Conservation (phyloP, 2,888 invertebrate genomes). For the Anagyrus pseudococci region DNA sequence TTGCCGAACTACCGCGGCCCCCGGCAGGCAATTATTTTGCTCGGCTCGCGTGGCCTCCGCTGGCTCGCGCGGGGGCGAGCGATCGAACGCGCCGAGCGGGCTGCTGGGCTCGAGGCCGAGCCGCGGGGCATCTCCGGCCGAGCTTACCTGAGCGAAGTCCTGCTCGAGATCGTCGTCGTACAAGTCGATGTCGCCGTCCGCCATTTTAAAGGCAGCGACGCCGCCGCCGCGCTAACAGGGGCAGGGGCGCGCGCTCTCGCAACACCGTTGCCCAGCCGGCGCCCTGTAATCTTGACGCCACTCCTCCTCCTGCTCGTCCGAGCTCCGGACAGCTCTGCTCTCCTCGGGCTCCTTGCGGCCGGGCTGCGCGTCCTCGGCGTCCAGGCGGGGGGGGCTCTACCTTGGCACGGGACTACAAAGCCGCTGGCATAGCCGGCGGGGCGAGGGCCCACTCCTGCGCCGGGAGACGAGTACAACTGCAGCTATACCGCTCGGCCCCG, state of each 20-base stretch:
- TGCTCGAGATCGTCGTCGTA: slow-evolving; percentile 97
- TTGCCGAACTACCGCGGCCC: not conserved
- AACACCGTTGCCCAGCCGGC: not conserved
- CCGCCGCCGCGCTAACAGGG: slow-evolving; percentile 10
- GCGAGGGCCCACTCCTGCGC: too few relatives aligned
- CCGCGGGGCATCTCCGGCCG: not conserved
- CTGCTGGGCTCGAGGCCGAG: not conserved
- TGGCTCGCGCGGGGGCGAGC: not conserved
- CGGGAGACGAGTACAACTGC: too few relatives aligned
- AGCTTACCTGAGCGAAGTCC: slow-evolving; percentile 82
- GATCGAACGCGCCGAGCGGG: not conserved
- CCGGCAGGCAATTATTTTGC: slow-evolving; percentile 15
- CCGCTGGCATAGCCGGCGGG: too few relatives aligned
- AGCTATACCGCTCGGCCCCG: too few relatives aligned
- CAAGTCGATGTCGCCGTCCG: slow-evolving; percentile 96
- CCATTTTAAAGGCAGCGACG: slow-evolving; percentile 71
- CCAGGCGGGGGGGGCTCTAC: too few relatives aligned
- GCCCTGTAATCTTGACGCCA: too few relatives aligned
- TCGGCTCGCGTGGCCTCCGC: not conserved
- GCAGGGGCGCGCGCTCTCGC: not conserved
- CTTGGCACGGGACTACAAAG: too few relatives aligned
- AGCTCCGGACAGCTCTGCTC: too few relatives aligned
- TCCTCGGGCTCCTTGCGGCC: too few relatives aligned
- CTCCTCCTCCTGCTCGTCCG: too few relatives aligned
- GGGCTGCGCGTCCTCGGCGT: too few relatives aligned